Conservation (phyloP, 2,113 vertebrate genomes). For the Ictalurus furcatus region DNA sequence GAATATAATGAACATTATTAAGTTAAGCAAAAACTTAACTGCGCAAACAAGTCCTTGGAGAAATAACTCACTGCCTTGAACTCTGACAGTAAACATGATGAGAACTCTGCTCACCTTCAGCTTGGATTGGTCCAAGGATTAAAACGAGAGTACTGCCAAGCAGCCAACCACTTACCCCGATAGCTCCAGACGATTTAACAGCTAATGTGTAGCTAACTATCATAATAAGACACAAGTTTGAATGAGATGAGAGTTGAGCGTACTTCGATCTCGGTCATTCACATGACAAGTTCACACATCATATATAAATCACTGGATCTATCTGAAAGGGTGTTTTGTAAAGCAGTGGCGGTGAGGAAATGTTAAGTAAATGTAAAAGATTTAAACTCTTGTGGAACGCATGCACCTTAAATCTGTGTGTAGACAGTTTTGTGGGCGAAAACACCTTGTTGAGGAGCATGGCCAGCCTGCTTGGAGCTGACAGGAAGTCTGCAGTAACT, state of each 20-base stretch:
- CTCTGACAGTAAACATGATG: background rate
- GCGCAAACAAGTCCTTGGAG: background rate
- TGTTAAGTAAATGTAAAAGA: background rate
- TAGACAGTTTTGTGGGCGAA: background rate
- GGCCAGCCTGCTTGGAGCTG: background rate
- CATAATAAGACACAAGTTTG: background rate
- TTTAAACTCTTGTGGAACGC: background rate
- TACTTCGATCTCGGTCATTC: background rate
- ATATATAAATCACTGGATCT: background rate
- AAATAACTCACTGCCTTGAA: background rate
- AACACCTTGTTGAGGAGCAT: background rate
- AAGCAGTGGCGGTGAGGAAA: background rate
- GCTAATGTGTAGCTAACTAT: background rate
- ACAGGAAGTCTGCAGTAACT: background rate
- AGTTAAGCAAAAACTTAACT: background rate
- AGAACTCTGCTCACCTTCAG: background rate
- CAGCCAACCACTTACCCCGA: background rate
- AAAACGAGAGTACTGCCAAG: background rate
- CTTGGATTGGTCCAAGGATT: background rate
- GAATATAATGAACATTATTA: background rate
- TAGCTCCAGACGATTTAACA: background rate
- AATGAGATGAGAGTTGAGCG: background rate
- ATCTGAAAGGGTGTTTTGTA: background rate
- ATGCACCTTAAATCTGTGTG: background rate
- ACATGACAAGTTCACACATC: background rate